Evolutionary conservation across 2,888 invertebrate species (phyloP).

Genomic region (Gymnocheta viridis): DNA sequence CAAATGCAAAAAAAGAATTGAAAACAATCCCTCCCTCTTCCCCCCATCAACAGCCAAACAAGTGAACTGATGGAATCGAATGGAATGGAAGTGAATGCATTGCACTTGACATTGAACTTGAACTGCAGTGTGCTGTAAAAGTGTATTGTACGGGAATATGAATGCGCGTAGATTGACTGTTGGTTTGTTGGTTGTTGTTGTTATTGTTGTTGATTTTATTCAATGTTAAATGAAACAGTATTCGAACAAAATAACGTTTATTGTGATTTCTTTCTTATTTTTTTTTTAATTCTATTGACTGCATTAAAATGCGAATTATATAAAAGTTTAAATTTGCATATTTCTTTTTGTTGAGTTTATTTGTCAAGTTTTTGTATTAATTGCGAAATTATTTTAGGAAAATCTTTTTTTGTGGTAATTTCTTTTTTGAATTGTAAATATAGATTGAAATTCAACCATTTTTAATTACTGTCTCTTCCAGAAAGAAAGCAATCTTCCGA

Average conservation of each 20-base stretch:
- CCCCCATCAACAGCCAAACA: neutral
- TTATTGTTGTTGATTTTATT: constrained; percentile 9
- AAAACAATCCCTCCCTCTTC: no score
- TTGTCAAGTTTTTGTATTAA: no score
- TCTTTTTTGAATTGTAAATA: no score
- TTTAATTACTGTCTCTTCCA: no score
- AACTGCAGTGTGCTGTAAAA: constrained; percentile 75
- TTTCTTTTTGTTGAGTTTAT: neutral
- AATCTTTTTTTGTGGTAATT: no score
- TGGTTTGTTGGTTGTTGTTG: neutral
- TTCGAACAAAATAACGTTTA: neutral
- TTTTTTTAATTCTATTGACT: neutral
- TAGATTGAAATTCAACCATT: no score
- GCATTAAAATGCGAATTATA: neutral
- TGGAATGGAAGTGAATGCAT: constrained; percentile 62
- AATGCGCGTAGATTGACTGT: constrained; percentile 13
- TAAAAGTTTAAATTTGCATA: neutral
- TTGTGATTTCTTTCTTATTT: neutral
- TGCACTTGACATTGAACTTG: constrained; percentile 80
- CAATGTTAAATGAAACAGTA: constrained; percentile 30
- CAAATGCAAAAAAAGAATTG: constrained; percentile 28
- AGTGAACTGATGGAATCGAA: no score
- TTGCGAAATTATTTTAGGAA: no score
- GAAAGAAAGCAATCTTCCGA: no score
- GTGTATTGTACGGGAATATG: constrained; percentile 58